Conservation (phyloP, 2,888 invertebrate species). For the Stegana nigrithorax region DNA sequence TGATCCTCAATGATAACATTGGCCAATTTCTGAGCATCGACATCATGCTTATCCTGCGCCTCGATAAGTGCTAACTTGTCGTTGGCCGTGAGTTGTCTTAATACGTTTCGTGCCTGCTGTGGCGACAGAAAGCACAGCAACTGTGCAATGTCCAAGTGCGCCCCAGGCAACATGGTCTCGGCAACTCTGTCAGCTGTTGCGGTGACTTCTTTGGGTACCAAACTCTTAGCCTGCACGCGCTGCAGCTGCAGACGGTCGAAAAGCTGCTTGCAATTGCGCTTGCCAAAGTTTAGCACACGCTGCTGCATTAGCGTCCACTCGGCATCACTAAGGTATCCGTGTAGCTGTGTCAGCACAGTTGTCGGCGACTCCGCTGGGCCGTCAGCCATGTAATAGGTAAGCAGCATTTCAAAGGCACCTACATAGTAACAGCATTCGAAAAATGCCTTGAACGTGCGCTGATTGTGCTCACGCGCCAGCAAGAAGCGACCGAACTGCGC, state of each 20-base stretch:
- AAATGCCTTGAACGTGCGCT: constrained; percentile 63
- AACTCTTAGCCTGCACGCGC: constrained; percentile 38
- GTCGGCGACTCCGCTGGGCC: constrained; percentile 29
- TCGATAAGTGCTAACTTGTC: no score
- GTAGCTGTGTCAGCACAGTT: constrained; percentile 34
- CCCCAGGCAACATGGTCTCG: no score
- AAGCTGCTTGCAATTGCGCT: constrained; percentile 55
- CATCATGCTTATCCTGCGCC: no score
- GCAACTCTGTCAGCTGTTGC: no score
- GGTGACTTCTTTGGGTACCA: no score
- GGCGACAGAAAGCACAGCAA: no score
- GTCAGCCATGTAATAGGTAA: constrained; percentile 62
- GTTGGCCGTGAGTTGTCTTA: no score
- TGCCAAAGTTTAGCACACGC: constrained; percentile 66
- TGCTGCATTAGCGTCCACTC: constrained; percentile 65
- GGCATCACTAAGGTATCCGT: constrained; percentile 51
- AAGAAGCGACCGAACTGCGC: constrained; percentile 57
- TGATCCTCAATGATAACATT: no score
- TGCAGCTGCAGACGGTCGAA: constrained; percentile 60
- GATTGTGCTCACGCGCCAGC: constrained; percentile 61
- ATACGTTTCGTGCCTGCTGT: no score
- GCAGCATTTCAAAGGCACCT: constrained; percentile 54
- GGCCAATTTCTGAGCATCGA: no score
- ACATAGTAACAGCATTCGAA: constrained; percentile 58
- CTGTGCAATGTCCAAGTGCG: no score